Evolutionary conservation across 2,113 vertebrate species (phyloP).

Genomic region (Eulemur macaco): DNA sequence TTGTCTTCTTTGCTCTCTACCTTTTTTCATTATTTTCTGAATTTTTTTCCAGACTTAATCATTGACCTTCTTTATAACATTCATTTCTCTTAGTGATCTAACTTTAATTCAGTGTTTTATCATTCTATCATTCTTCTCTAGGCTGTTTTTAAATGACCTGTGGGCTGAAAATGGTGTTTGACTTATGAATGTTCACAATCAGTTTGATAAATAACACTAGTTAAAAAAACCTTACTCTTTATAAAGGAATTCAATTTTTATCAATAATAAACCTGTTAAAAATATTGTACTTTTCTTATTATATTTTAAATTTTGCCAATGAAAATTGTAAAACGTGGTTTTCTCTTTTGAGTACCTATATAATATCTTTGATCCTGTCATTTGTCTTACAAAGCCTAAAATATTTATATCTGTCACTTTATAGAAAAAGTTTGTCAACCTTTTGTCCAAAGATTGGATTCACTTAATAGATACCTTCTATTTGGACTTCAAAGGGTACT

Average conservation of each 20-base stretch:
- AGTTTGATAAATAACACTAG: neutral
- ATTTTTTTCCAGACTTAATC: neutral
- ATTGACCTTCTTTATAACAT: neutral
- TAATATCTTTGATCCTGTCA: neutral
- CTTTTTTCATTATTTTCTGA: neutral
- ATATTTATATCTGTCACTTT: neutral
- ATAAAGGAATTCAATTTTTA: neutral
- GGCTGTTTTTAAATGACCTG: neutral
- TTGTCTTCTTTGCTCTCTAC: neutral
- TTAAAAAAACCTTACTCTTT: neutral
- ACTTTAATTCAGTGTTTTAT: neutral
- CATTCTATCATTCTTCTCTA: neutral
- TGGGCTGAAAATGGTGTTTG: neutral
- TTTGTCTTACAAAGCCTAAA: neutral
- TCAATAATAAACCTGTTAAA: neutral
- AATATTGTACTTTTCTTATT: neutral
- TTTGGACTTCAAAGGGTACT: neutral
- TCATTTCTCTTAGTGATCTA: neutral
- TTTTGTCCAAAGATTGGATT: neutral
- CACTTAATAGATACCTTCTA: neutral
- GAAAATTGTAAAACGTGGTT: neutral
- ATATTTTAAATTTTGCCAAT: neutral
- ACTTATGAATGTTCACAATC: neutral
- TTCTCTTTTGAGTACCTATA: neutral
- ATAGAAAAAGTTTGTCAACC: neutral